A percentile compares a stretch with the other conserved stretches of the same genome.
Conservation (phyloP, 2,113 vertebrate genomes). For the Erythrocercus mccallii region DNA sequence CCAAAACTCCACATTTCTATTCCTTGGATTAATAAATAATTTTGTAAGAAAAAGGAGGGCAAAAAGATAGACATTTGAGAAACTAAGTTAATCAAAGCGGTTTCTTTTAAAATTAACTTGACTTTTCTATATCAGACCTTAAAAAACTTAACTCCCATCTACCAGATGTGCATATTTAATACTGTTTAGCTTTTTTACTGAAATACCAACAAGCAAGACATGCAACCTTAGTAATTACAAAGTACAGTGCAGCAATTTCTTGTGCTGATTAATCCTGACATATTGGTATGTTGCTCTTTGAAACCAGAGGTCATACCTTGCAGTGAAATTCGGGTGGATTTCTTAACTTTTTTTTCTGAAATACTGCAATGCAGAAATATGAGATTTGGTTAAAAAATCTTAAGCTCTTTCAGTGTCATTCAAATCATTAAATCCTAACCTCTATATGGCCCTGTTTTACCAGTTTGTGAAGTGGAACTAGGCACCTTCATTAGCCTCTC, state of each 20-base stretch:
- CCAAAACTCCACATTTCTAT: background rate
- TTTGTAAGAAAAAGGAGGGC: rapidly evolving
- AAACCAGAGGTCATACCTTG: background rate
- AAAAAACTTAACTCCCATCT: background rate
- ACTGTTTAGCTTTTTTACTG: background rate
- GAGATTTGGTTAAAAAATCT: background rate
- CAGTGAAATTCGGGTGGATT: background rate
- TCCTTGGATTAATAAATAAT: background rate
- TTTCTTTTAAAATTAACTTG: background rate
- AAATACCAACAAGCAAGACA: background rate
- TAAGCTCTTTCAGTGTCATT: background rate
- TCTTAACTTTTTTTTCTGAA: background rate
- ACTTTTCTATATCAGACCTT: background rate
- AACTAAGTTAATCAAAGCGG: rapidly evolving
- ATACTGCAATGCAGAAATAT: background rate
- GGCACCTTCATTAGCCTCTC: background rate
- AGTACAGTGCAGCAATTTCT: background rate
- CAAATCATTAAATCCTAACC: background rate
- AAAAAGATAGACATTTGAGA: background rate
- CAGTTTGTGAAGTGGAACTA: background rate
- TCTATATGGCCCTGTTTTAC: background rate
- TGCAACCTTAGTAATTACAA: background rate
- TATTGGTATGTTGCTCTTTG: background rate
- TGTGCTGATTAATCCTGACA: background rate
- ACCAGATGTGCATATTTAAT: background rate